These are phyloP conservation scores for Empis livida DNA, from an alignment of 2,888 invertebrate genomes.

Conservation along the genomic window DNA sequence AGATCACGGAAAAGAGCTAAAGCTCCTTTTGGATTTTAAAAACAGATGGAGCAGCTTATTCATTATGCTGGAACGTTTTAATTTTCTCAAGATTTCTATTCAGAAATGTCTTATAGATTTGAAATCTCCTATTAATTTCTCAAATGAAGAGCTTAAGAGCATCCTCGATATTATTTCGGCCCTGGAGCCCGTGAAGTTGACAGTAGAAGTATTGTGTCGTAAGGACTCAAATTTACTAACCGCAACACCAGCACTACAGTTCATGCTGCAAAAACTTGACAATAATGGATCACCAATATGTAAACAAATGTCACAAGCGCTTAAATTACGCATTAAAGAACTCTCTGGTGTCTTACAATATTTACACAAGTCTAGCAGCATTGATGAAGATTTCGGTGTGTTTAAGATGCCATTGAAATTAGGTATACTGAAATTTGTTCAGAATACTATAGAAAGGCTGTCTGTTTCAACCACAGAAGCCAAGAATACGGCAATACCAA, in stretches of 20 bases:
- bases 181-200: background rate
- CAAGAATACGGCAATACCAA: background rate
- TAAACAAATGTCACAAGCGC: background rate
- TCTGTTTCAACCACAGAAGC: constrained; percentile 1
- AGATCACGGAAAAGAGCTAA: background rate
- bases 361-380: constrained; percentile 1
- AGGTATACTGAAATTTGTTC: constrained; percentile 1
- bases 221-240: background rate
- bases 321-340: background rate
- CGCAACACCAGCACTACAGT: background rate
- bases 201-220: background rate
- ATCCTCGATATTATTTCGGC: background rate
- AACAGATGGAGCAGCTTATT: background rate
- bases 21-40: background rate
- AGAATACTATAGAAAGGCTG: constrained; percentile 1
- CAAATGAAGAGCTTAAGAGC: background rate
- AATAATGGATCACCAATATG: background rate
- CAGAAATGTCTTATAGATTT: constrained; percentile 2
- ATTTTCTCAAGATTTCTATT: constrained; percentile 1
- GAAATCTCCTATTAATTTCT: background rate
- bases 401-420: constrained; percentile 1
- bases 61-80: background rate
- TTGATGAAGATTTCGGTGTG: background rate
- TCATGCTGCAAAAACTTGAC: background rate
- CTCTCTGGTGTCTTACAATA: background rate